These are phyloP conservation scores for Perodicticus potto DNA, from an alignment of 2,797 vertebrate species.

Conservation along the genomic window DNA sequence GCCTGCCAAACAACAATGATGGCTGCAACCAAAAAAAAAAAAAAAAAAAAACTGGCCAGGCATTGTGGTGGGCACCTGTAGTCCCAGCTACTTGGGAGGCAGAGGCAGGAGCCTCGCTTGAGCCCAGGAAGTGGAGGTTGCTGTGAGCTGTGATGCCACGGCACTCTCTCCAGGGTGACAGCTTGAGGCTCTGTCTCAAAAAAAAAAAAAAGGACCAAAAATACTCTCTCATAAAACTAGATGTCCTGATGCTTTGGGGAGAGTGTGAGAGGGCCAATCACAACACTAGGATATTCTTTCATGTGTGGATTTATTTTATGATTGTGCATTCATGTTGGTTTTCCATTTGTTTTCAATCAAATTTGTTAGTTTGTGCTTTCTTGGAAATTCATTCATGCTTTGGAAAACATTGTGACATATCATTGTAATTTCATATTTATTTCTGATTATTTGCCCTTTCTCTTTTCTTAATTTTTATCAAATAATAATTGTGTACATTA, in stretches of 20 bases:
- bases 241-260: not conserved
- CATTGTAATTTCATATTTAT: constrained; percentile 39
- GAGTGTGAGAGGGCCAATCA: not conserved
- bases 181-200: too few species aligned
- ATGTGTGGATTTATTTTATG: constrained; percentile 1
- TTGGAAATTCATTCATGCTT: constrained; percentile 11
- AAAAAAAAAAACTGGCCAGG: too few species aligned
- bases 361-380: constrained; percentile 1
- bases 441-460: not conserved
- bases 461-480: not conserved
- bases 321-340: not conserved
- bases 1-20: too few species aligned
- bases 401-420: not conserved
- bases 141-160: too few species aligned
- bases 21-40: too few species aligned
- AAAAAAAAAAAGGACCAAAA: not conserved
- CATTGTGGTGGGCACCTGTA: too few species aligned
- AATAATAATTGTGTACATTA: too few species aligned
- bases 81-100: too few species aligned
- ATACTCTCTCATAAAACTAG: not conserved
- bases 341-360: constrained; percentile 27
- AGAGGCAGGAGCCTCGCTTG: too few species aligned
- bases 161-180: too few species aligned
- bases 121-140: too few species aligned
- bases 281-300: not conserved